Conservation (phyloP, 2,113 vertebrate species). For the Nothobranchius furzeri region DNA sequence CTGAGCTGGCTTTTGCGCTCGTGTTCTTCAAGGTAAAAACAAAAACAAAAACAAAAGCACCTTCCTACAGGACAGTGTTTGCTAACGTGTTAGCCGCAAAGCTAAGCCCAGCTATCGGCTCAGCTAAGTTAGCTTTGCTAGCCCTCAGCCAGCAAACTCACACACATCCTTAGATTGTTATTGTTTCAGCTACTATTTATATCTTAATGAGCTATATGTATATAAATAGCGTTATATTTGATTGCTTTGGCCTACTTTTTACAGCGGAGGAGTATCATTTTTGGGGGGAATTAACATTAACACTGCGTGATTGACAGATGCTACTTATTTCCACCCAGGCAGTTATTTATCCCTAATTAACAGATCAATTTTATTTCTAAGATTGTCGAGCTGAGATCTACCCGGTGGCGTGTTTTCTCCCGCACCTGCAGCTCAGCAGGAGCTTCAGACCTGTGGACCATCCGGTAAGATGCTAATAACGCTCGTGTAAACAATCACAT, state of each 20-base stretch:
- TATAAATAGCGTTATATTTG: neutral
- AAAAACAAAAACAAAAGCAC: conserved; percentile 33
- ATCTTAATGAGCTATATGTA: neutral
- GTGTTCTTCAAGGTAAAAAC: conserved; percentile 45
- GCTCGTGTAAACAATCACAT: conserved; percentile 7
- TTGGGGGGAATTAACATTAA: neutral
- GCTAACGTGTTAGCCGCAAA: conserved; percentile 50
- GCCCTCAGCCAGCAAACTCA: conserved; percentile 6
- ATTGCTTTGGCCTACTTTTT: neutral
- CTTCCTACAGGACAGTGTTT: conserved; percentile 3
- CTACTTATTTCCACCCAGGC: conserved; percentile 2
- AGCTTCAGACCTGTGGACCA: conserved; percentile 32
- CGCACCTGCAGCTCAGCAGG: conserved; percentile 23
- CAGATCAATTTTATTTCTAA: conserved; percentile 23
- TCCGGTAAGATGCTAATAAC: conserved; percentile 48
- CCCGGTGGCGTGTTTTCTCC: conserved; percentile 5
- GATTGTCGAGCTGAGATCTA: conserved; percentile 17
- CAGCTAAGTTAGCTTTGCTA: conserved; percentile 49
- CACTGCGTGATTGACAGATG: conserved; percentile 22
- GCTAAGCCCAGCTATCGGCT: conserved; percentile 41
- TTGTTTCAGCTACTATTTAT: neutral
- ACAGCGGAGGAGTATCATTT: neutral
- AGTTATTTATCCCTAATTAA: neutral
- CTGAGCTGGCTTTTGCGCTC: conserved; percentile 6
- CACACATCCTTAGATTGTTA: neutral